These are phyloP conservation scores for Harpagus bidentatus DNA, from an alignment of 2,113 vertebrate genomes.

Conservation along the genomic window DNA sequence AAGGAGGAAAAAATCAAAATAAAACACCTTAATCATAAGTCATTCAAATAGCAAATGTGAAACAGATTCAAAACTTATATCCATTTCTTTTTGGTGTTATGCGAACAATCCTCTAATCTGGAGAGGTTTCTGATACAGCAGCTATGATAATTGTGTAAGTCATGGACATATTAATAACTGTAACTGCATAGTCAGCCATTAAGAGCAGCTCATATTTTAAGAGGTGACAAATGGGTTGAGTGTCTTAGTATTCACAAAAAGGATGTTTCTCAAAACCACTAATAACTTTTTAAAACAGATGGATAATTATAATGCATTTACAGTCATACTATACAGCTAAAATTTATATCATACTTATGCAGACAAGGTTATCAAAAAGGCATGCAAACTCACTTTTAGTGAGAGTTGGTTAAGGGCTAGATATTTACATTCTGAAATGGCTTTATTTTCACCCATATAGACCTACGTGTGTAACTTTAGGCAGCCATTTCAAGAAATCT, in stretches of 20 bases:
- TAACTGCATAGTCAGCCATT: not conserved
- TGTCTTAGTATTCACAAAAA: not conserved
- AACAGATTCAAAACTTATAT: not conserved
- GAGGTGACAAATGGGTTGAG: not conserved
- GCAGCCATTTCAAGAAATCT: not conserved
- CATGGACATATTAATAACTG: not conserved
- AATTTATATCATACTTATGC: not conserved
- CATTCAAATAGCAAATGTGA: not conserved
- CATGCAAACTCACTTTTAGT: not conserved
- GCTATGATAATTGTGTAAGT: not conserved
- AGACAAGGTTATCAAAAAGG: not conserved
- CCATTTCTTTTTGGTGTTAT: not conserved
- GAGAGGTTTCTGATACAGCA: not conserved
- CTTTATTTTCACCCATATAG: not conserved
- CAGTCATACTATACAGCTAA: not conserved
- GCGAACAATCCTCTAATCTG: not conserved
- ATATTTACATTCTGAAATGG: not conserved
- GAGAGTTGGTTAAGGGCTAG: not conserved
- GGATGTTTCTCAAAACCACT: not conserved
- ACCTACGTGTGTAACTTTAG: not conserved
- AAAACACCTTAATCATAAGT: not conserved
- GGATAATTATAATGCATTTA: not conserved
- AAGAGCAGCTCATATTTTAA: not conserved
- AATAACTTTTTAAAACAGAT: not conserved
- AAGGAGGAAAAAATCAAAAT: not conserved